Percentiles rank a stretch among this genome's conserved stretches.
Evolutionary conservation across 2,888 invertebrate genomes (phyloP).

Genomic region (Trachelus troglodyta): DNA sequence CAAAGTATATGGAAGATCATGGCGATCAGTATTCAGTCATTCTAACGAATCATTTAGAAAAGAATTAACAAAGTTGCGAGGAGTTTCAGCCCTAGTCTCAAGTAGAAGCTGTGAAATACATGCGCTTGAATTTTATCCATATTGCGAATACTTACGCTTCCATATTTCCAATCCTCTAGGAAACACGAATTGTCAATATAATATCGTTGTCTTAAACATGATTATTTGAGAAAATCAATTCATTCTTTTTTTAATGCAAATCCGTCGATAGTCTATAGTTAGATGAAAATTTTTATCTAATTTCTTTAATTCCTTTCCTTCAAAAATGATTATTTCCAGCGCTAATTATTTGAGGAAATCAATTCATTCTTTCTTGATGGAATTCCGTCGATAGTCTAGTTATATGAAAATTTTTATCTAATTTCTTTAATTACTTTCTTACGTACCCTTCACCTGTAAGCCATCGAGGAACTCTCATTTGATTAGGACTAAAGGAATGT

Average conservation of each 20-base stretch:
- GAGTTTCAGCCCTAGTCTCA: not conserved
- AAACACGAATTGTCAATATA: not conserved
- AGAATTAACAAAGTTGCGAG: not conserved
- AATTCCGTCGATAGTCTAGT: not conserved
- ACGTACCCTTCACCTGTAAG: not conserved
- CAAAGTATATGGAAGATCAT: not conserved
- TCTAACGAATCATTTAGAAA: not conserved
- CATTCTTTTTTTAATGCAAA: not conserved
- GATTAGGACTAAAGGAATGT: slow-evolving; percentile 27
- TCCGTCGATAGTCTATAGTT: not conserved
- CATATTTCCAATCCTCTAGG: not conserved
- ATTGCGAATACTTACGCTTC: not conserved
- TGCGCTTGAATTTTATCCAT: not conserved
- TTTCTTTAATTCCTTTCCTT: not conserved
- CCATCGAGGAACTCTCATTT: slow-evolving; percentile 16
- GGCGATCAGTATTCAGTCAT: not conserved
- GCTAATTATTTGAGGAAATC: not conserved
- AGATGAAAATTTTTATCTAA: not conserved
- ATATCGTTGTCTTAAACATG: not conserved
- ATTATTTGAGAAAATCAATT: not conserved
- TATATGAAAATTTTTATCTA: not conserved
- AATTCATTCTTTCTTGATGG: not conserved
- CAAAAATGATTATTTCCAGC: not conserved
- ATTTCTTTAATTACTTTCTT: not conserved
- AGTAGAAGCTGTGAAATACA: not conserved